Conservation (phyloP, 2,113 vertebrate species). For the Limanda limanda region DNA sequence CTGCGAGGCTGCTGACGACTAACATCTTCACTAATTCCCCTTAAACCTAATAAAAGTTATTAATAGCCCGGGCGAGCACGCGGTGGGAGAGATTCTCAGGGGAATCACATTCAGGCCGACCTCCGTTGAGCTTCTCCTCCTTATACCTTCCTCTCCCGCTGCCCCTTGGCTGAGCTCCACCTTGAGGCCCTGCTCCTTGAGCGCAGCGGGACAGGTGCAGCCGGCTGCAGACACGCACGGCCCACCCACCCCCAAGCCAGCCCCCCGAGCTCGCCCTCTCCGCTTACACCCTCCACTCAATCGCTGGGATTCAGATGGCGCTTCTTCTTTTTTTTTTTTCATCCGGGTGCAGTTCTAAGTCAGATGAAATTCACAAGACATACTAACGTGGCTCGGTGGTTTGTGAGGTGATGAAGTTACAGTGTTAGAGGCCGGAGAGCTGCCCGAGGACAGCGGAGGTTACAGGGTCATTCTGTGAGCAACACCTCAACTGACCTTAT, state of each 20-base stretch:
- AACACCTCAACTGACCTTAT: conserved; percentile 47
- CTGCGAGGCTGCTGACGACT: conserved; percentile 51
- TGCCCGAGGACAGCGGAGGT: conserved; percentile 12
- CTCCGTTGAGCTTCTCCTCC: conserved; percentile 38
- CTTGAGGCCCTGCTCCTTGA: conserved; percentile 63
- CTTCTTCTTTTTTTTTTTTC: conserved; percentile 16
- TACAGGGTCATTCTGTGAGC: background rate
- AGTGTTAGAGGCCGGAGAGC: conserved; percentile 21
- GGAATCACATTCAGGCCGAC: conserved; percentile 67
- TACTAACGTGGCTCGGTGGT: conserved; percentile 39
- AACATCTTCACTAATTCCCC: conserved; percentile 70
- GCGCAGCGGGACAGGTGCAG: conserved; percentile 75
- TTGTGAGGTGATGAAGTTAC: conserved; percentile 67
- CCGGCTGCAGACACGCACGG: conserved; percentile 50
- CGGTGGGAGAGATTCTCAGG: conserved; percentile 61
- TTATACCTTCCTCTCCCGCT: conserved; percentile 49
- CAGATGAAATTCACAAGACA: conserved; percentile 56
- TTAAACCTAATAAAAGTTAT: conserved; percentile 79
- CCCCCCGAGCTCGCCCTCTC: conserved; percentile 62
- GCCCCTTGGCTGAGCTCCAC: conserved; percentile 69
- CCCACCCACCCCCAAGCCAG: conserved; percentile 37
- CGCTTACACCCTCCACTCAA: conserved; percentile 67
- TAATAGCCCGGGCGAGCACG: conserved; percentile 65
- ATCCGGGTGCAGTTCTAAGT: conserved; percentile 45
- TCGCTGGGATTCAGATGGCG: conserved; percentile 58